Percentiles rank a stretch among this genome's conserved stretches.
Conservation (phyloP, 1,140 invertebrate species). For the Apocrypta bakeri region DNA sequence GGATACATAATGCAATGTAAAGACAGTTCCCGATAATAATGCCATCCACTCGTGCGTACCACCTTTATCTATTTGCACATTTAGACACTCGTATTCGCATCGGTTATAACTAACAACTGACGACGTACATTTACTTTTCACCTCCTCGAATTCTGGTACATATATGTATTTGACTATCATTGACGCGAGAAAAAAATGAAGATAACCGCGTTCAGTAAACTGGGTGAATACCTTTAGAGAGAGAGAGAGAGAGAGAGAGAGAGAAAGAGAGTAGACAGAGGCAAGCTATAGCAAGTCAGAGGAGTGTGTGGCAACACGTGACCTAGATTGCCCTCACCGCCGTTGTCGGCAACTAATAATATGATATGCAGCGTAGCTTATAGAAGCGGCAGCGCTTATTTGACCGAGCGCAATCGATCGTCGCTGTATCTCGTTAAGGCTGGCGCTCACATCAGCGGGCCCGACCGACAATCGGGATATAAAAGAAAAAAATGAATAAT, state of each 20-base stretch:
- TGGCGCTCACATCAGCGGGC: constrained; percentile 2
- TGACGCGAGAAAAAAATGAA: too few relatives aligned
- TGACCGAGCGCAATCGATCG: constrained; percentile 52
- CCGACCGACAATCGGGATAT: constrained; percentile 26
- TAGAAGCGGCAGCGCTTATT: neutral
- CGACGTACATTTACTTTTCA: too few relatives aligned
- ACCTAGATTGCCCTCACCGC: constrained; percentile 44
- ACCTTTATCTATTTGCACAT: too few relatives aligned
- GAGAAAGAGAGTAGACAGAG: neutral
- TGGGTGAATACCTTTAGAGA: too few relatives aligned
- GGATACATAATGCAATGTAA: constrained; percentile 15
- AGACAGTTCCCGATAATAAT: neutral
- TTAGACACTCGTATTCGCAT: too few relatives aligned
- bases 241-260: too few relatives aligned
- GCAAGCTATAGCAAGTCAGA: neutral
- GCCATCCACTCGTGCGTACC: neutral
- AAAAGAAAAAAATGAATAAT: constrained; percentile 32
- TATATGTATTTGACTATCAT: too few relatives aligned
- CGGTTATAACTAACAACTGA: too few relatives aligned
- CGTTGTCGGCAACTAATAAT: constrained; percentile 53
- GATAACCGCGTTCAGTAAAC: too few relatives aligned
- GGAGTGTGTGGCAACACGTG: constrained; percentile 38
- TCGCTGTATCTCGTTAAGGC: constrained; percentile 20
- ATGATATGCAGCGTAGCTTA: constrained; percentile 48
- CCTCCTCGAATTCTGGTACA: too few relatives aligned